A percentile compares a stretch with the other conserved stretches of the same genome.
phyloP scores from a whole-genome alignment of 2,797 vertebrate genomes.

The Semotilus atromaculatus region DNA sequence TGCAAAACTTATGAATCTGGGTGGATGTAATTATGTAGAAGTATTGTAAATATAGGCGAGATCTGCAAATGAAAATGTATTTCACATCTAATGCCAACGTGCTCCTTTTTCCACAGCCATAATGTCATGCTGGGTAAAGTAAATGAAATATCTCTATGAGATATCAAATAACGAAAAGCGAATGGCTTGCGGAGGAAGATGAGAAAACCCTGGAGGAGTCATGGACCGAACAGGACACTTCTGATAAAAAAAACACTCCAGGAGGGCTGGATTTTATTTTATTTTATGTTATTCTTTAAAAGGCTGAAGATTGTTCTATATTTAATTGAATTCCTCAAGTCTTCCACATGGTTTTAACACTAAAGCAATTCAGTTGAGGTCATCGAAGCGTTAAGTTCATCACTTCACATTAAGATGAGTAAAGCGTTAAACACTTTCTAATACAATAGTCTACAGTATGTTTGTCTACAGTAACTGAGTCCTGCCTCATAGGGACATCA shows the following conservation, averaged over 20 bases:
- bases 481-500: background rate
- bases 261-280: too few relatives aligned
- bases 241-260: background rate
- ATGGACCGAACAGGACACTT: background rate
- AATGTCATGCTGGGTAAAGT: conserved; percentile 8
- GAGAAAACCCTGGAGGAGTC: conserved; percentile 23
- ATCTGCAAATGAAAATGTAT: background rate
- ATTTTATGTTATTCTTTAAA: background rate
- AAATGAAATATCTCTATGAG: conserved; percentile 53
- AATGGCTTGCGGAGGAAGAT: conserved; percentile 24
- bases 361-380: background rate
- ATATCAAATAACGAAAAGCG: conserved; percentile 59
- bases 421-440: conserved; percentile 44
- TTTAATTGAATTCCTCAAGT: background rate
- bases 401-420: conserved; percentile 56
- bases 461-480: conserved; percentile 47
- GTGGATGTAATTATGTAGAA: too few relatives aligned
- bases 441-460: conserved; percentile 69
- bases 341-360: background rate
- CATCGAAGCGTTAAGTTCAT: conserved; percentile 58
- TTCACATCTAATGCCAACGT: background rate
- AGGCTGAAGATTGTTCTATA: background rate
- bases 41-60: background rate
- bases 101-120: background rate
- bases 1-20: too few relatives aligned